phyloP scores from a whole-genome alignment of 2,888 invertebrate species.

The Synergus laeviventris region DNA sequence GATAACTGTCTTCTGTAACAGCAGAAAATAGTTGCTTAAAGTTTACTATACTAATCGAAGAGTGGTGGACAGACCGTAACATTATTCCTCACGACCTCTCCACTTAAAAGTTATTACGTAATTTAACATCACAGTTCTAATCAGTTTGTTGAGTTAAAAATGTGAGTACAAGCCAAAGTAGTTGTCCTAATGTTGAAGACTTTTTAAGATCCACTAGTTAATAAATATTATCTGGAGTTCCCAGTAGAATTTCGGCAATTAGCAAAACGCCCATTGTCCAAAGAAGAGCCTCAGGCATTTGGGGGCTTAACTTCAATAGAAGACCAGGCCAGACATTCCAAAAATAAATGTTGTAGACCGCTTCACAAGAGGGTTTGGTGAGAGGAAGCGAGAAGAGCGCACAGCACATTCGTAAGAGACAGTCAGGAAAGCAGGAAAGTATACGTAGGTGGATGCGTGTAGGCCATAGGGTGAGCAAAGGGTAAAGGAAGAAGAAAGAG shows the following conservation, averaged over 20 bases:
- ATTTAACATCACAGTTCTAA: no score
- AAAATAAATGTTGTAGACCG: slow-evolving; percentile 34
- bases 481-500: slow-evolving; percentile 36
- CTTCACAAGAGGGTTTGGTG: slow-evolving; percentile 8
- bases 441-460: slow-evolving; percentile 38
- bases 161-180: no score
- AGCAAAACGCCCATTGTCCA: slow-evolving; percentile 17
- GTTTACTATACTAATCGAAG: no score
- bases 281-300: slow-evolving; percentile 24
- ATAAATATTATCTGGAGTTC: background rate
- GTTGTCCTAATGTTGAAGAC: no score
- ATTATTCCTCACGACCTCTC: no score
- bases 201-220: background rate
- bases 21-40: no score
- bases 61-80: no score
- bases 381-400: slow-evolving; percentile 30
- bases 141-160: no score
- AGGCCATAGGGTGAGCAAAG: slow-evolving; percentile 13
- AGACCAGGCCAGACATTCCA: background rate
- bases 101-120: no score
- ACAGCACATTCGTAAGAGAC: slow-evolving; percentile 27
- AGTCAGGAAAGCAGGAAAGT: slow-evolving; percentile 6
- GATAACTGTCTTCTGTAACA: slow-evolving; percentile 16
- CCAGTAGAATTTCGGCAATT: slow-evolving; percentile 16
- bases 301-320: slow-evolving; percentile 33